phyloP scores from a whole-genome alignment of 2,113 vertebrate genomes.

The Alethe diademata region DNA sequence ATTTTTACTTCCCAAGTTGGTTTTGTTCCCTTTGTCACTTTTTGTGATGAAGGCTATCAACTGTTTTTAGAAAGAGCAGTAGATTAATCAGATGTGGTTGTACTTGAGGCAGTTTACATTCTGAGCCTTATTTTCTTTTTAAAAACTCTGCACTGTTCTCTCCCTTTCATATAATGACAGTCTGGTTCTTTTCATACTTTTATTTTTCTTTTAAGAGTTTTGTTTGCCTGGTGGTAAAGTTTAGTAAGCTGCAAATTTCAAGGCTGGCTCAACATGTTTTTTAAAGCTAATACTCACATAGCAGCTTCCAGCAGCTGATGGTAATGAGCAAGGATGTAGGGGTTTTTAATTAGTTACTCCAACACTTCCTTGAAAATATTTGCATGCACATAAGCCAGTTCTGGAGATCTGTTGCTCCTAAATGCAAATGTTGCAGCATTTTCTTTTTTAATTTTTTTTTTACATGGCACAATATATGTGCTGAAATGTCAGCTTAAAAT shows the following conservation, averaged over 20 bases:
- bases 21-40: constrained; percentile 61
- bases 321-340: constrained; percentile 4
- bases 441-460: neutral
- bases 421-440: neutral
- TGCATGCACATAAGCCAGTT: neutral
- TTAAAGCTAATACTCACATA: neutral
- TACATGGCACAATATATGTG: neutral
- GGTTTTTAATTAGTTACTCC: constrained; percentile 17
- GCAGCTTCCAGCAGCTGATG: neutral
- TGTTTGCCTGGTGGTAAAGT: neutral
- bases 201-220: neutral
- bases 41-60: constrained; percentile 33
- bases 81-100: constrained; percentile 12
- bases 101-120: neutral
- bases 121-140: neutral
- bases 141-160: neutral
- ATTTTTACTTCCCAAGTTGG: constrained; percentile 52
- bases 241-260: neutral
- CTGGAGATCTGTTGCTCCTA: neutral
- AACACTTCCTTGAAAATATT: neutral
- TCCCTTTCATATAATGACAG: neutral
- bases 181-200: neutral
- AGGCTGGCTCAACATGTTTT: neutral
- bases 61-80: constrained; percentile 8
- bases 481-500: neutral